Base-by-base conservation (phyloP, 2,797 vertebrate species). In the Telmatherina bonti region DNA sequence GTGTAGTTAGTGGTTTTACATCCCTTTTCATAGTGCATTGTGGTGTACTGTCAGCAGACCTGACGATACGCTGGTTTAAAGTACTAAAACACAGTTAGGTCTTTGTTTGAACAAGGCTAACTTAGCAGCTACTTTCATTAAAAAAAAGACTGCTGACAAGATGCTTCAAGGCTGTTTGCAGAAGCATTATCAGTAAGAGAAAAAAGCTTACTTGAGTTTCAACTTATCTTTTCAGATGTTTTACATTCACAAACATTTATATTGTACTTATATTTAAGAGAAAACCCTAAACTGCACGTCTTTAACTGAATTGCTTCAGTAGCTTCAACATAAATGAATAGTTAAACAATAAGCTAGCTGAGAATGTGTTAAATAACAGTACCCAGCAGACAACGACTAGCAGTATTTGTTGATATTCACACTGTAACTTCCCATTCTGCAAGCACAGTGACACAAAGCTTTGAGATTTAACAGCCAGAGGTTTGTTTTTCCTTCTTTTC, bases 381-480 rank as follows among this genome's bases (percentile, higher is more conserved):
- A n/a, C n/a, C n/a, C n/a, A n/a, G 43, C 43, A 47, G 43, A 45
- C 43, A 63, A 74, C 73, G 41, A 67, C 53, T 15, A 27, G 59
- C 70, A 27, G 38, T 22, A 59, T 57, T 36, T 33, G 45, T 49
- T 66, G 30, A 51, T 67, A 70, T 63, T 70, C 62, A 71, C 64
- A 43, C 35, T 55, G 57, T 29, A 22, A 43, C 67, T 60, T 66
- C 63, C 35, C 58, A 26, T 65, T 38, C 66, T 74, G 58, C 57
- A 53, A 70, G 70, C 73, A 41, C 27, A 27, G 55, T 79, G 81
- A 85, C 85, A 83, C 64, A 82, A 77, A 87, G 72, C 82, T 76
- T 55, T 41, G 82, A 88, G 87, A 85, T 88, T 85, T 86, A 65
- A 80, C 91, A 89, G 74, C 67, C 52, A 88, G 89, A 88, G 84